Percentiles rank a stretch among this genome's conserved stretches.
These are phyloP conservation scores for Catocala nupta DNA, from an alignment of 2,888 invertebrate species.

Conservation along the genomic window DNA sequence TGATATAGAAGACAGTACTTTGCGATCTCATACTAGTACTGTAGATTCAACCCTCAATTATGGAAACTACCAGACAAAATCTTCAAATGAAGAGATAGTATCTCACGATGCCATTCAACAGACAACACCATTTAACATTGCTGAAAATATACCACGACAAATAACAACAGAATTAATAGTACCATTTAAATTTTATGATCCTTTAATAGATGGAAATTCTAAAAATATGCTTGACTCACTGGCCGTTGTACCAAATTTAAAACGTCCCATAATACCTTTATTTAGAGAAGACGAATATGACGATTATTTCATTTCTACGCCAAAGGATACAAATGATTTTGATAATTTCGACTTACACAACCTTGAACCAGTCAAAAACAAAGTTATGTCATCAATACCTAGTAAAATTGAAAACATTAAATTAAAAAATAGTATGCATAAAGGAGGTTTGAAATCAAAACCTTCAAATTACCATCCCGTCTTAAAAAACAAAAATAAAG, in stretches of 20 bases:
- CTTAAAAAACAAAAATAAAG: slow-evolving; percentile 14
- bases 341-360: slow-evolving; percentile 38
- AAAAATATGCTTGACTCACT: slow-evolving; percentile 23
- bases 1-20: too few species aligned
- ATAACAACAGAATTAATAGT: slow-evolving; percentile 29
- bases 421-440: slow-evolving; percentile 16
- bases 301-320: slow-evolving; percentile 35
- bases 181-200: slow-evolving; percentile 25
- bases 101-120: background rate
- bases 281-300: slow-evolving; percentile 46
- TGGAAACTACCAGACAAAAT: slow-evolving; percentile 1
- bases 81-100: background rate
- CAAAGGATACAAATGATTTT: slow-evolving; percentile 21
- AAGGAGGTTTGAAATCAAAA: slow-evolving; percentile 10
- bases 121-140: background rate
- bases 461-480: slow-evolving; percentile 8
- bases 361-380: slow-evolving; percentile 51
- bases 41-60: background rate
- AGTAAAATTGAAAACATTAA: background rate
- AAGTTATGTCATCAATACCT: slow-evolving; percentile 21
- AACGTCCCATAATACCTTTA: slow-evolving; percentile 23
- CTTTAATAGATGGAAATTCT: slow-evolving; percentile 8
- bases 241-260: slow-evolving; percentile 5
- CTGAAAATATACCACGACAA: slow-evolving; percentile 4
- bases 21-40: too few species aligned